phyloP scores from a whole-genome alignment of 92 coral and sea anemone genomes.

The Pocillopora meandrina region DNA sequence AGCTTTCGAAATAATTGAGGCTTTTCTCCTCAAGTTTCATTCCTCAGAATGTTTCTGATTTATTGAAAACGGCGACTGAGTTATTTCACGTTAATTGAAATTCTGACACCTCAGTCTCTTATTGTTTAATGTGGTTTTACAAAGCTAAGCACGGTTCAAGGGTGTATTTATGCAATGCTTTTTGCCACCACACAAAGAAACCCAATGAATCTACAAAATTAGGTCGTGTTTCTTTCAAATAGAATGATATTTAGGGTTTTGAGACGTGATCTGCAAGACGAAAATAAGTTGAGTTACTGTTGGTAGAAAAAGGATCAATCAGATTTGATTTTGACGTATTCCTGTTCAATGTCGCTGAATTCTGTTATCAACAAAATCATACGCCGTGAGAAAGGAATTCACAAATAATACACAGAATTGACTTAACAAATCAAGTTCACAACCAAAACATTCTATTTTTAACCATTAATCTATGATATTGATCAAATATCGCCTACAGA shows the following conservation, averaged over 20 bases:
- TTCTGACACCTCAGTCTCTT: slow-evolving; percentile 14
- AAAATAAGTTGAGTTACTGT: too few relatives aligned
- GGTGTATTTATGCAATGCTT: background rate
- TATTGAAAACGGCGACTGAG: slow-evolving; percentile 13
- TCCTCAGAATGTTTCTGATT: slow-evolving; percentile 3
- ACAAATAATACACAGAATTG: slow-evolving; percentile 56
- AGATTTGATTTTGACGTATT: slow-evolving; percentile 1
- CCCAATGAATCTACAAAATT: background rate
- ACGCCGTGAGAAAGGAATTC: slow-evolving; percentile 68
- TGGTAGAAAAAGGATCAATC: background rate
- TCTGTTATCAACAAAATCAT: slow-evolving; percentile 59
- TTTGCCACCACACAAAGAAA: slow-evolving; percentile 4
- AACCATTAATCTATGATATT: slow-evolving; percentile 60
- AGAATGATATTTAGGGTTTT: background rate
- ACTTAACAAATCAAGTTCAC: slow-evolving; percentile 51
- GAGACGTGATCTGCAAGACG: too few relatives aligned
- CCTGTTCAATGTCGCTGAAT: slow-evolving; percentile 34
- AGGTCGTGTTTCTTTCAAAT: slow-evolving; percentile 10
- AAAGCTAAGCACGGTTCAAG: slow-evolving; percentile 19
- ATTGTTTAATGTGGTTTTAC: slow-evolving; percentile 29
- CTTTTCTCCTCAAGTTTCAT: background rate
- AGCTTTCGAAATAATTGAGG: too few relatives aligned
- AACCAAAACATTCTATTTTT: slow-evolving; percentile 67
- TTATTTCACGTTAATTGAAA: slow-evolving; percentile 26
- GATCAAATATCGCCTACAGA: slow-evolving; percentile 43